Base-by-base conservation (phyloP, 2,888 invertebrate genomes). In the Cataglyphis livida region DNA sequence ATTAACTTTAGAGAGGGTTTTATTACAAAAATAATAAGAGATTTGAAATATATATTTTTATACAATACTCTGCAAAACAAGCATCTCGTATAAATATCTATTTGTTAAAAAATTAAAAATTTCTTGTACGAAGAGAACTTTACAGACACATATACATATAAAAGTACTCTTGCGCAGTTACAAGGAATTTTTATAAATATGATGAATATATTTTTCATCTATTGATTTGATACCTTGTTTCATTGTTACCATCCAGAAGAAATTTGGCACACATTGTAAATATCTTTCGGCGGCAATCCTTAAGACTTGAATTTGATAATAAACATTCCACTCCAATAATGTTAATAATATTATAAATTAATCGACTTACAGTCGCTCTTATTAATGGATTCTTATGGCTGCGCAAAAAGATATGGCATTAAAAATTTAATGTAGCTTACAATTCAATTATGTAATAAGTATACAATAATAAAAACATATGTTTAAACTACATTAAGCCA, bases 331-430 rank as follows among this genome's bases (percentile, higher is more conserved):
- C 78, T 35, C 90, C 89, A 44, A 86, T 81, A 18, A 73, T 61
- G 18, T 70, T 81, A 21, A 90, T 83, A 10, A 90, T 84, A 59
- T 85, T 74, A 81, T 85, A 83, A 21, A 90, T 66, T 18, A 90
- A 66, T 51, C 85, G 85, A 74, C 90, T 89, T 6, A 90, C 87
- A 0, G 90, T 87, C 9, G 88, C 82, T 41, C 90, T 88, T 61
- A 90, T 85, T 9, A 87, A 79, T 1, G 89, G 88, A 84, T 90
- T 90, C 76, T 90, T 90, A 66, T 89, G 86, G 4, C 90, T 90
- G 57, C 25, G 74, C 54, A 51, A 15, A 71, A 10, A 70, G 28
- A 44, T 4, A 38, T 3, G n/a, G 18, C 1, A 0, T 32, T 35
- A 44, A 38, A 15, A 70, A 32, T 51, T 65, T 15, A 21, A 41